These are phyloP conservation scores for Betta splendens DNA, from an alignment of 2,797 vertebrate species.

Conservation along the genomic window DNA sequence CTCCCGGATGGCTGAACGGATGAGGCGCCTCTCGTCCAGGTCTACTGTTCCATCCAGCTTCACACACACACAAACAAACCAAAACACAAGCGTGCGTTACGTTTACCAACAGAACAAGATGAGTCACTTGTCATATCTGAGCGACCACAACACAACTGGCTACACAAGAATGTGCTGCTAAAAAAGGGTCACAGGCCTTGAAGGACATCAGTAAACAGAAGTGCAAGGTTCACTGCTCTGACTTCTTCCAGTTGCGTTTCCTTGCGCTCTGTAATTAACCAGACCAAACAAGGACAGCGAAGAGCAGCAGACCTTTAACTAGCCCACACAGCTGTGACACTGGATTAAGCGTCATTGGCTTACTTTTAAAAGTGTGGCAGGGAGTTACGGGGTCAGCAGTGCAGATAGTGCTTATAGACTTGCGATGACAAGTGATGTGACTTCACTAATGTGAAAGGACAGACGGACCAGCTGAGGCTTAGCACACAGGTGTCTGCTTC, in stretches of 20 bases:
- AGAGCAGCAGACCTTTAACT: conserved; percentile 7
- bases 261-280: conserved; percentile 53
- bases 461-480: conserved; percentile 33
- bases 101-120: not conserved
- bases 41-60: conserved; percentile 92
- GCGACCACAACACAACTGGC: not conserved
- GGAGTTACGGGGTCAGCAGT: conserved; percentile 26
- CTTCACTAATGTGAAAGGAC: conserved; percentile 56
- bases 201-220: conserved; percentile 17
- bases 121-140: conserved; percentile 15
- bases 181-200: conserved; percentile 35
- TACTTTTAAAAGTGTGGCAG: conserved; percentile 16
- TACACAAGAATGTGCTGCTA: conserved; percentile 1
- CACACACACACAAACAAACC: conserved; percentile 8
- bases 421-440: conserved; percentile 49
- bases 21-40: conserved; percentile 90
- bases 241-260: conserved; percentile 20
- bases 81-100: conserved; percentile 6
- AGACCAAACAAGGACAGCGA: conserved; percentile 30
- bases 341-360: conserved; percentile 2
- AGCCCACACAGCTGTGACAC: not conserved
- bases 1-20: conserved; percentile 92
- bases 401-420: conserved; percentile 40
- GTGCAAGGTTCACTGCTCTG: not conserved
- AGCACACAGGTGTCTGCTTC: conserved; percentile 29